A percentile compares a stretch with the other conserved stretches of the same genome.
These are phyloP conservation scores for Dermatemys mawii DNA, from an alignment of 2,113 vertebrate genomes.

Conservation along the genomic window DNA sequence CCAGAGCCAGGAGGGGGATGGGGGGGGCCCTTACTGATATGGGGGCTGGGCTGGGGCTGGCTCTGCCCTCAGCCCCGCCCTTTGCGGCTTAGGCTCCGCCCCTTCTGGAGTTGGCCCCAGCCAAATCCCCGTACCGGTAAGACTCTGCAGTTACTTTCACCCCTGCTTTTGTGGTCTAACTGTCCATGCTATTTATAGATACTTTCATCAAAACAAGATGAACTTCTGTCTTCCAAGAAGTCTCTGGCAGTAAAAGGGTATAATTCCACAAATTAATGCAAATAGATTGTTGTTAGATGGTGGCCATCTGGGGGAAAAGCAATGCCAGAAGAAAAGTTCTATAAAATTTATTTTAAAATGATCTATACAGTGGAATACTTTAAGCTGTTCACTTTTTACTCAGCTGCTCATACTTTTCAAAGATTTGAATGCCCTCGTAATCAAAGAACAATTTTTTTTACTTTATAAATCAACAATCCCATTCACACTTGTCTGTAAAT, in stretches of 20 bases:
- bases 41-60: no score
- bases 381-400: neutral
- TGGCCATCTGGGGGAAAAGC: neutral
- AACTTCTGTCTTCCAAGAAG: constrained; percentile 7
- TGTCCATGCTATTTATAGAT: neutral
- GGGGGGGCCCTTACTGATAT: no score
- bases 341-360: neutral
- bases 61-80: no score
- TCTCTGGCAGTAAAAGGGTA: neutral
- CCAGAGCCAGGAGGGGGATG: no score
- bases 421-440: neutral
- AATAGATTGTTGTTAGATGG: constrained; percentile 13
- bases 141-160: no score
- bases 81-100: no score
- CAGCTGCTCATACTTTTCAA: neutral
- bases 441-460: neutral
- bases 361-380: neutral
- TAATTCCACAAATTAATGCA: constrained; percentile 32
- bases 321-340: neutral
- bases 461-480: neutral
- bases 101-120: no score
- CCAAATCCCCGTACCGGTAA: no score
- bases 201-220: neutral
- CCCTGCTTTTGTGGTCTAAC: neutral
- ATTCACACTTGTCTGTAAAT: neutral